Percentiles rank a stretch among this genome's conserved stretches.
Conservation (phyloP, 2,888 invertebrate species). For the Chrysodeixis includens region DNA sequence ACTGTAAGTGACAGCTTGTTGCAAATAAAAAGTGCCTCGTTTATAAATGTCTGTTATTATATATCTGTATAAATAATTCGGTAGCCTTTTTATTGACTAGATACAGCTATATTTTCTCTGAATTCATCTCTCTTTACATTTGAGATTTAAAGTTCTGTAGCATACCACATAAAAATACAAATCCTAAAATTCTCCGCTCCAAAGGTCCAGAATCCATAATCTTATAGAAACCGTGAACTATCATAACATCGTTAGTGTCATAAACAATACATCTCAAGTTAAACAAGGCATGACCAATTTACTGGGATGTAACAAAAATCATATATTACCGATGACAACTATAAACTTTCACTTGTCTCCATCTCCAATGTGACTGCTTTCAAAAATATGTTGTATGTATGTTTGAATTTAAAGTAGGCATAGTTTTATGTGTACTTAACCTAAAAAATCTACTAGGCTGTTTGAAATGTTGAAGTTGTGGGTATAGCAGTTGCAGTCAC, state of each 20-base stretch:
- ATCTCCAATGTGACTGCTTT: conserved; percentile 22
- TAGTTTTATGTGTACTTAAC: conserved; percentile 6
- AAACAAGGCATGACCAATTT: conserved; percentile 52
- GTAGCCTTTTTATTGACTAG: too few relatives aligned
- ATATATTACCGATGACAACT: conserved; percentile 29
- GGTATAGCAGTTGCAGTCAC: too few relatives aligned
- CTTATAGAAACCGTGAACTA: conserved; percentile 39
- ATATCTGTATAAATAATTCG: too few relatives aligned
- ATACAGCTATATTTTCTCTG: too few relatives aligned
- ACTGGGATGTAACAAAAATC: conserved; percentile 19
- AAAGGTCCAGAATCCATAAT: conserved; percentile 38
- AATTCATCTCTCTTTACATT: too few relatives aligned
- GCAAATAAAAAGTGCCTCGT: too few relatives aligned
- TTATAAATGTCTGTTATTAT: too few relatives aligned
- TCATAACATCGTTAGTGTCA: conserved; percentile 39
- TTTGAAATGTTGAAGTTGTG: too few relatives aligned
- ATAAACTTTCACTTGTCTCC: conserved; percentile 40
- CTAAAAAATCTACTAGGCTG: neutral
- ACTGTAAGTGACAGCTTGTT: too few relatives aligned
- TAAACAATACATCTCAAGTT: conserved; percentile 18
- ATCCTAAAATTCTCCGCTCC: conserved; percentile 7
- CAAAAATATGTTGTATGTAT: conserved; percentile 34
- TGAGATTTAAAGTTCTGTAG: neutral
- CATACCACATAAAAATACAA: neutral
- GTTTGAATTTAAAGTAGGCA: conserved; percentile 30